Evolutionary conservation across 1,140 invertebrate genomes (phyloP).

Genomic region (Stegodyphus mimosarum): DNA sequence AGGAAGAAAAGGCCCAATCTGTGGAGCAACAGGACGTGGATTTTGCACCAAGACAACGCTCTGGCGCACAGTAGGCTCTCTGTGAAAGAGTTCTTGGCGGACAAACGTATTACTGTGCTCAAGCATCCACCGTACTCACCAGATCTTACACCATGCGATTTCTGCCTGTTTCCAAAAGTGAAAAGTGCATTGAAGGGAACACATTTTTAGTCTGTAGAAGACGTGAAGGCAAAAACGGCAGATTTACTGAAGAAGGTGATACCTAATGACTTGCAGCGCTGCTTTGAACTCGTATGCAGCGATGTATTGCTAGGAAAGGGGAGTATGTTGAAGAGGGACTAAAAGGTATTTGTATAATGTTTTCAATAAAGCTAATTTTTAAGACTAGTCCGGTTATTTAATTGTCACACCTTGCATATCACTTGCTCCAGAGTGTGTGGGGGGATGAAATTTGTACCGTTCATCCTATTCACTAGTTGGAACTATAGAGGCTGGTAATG

Average conservation of each 20-base stretch:
- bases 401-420: too few species aligned
- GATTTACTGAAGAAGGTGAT: slow-evolving; percentile 1
- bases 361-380: slow-evolving; percentile 10
- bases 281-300: slow-evolving; percentile 1
- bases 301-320: background rate
- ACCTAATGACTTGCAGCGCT: background rate
- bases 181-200: too few species aligned
- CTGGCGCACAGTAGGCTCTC: background rate
- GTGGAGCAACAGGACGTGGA: background rate
- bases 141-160: background rate
- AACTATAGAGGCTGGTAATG: too few species aligned
- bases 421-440: too few species aligned
- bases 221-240: background rate
- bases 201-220: slow-evolving; percentile 4
- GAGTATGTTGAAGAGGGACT: background rate
- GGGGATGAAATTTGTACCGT: too few species aligned
- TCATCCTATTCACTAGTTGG: too few species aligned
- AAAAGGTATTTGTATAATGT: background rate
- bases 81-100: background rate
- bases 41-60: slow-evolving; percentile 1
- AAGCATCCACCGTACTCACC: background rate
- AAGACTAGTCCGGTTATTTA: background rate
- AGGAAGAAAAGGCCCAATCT: background rate
- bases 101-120: background rate
- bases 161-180: slow-evolving; percentile 18